phyloP scores from a whole-genome alignment of 2,113 vertebrate species.

The Poeciliopsis prolifica region DNA sequence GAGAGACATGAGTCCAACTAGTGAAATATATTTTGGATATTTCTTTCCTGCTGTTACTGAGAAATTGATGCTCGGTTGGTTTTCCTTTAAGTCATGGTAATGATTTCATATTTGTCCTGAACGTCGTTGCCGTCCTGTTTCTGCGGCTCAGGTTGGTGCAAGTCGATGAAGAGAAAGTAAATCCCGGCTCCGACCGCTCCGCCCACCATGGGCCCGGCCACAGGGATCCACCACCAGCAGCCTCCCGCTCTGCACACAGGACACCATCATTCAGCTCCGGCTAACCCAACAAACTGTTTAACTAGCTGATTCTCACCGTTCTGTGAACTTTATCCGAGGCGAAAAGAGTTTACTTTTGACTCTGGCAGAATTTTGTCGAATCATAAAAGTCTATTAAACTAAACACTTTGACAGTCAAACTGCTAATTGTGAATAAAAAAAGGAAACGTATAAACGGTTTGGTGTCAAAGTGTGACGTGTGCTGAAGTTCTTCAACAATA shows the following conservation, averaged over 20 bases:
- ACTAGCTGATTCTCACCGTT: not conserved
- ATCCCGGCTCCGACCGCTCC: constrained; percentile 83
- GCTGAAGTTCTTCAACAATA: no score
- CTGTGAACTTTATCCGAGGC: not conserved
- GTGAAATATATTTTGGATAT: not conserved
- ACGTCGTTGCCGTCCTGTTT: constrained; percentile 72
- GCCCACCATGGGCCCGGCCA: constrained; percentile 89
- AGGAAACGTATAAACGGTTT: no score
- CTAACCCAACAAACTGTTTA: not conserved
- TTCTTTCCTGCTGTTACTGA: not conserved
- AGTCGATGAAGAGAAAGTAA: constrained; percentile 88
- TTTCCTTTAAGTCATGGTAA: constrained; percentile 76
- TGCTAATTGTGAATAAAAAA: no score
- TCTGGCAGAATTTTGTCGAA: not conserved
- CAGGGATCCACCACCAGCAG: constrained; percentile 96
- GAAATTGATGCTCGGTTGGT: not conserved
- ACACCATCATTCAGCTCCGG: not conserved
- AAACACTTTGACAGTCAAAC: not conserved
- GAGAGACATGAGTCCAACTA: not conserved
- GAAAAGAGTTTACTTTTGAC: not conserved
- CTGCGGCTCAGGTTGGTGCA: constrained; percentile 83
- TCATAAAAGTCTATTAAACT: not conserved
- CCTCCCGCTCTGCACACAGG: constrained; percentile 82
- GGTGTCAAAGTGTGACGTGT: no score
- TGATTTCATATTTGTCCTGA: constrained; percentile 88